phyloP scores from a whole-genome alignment of 2,113 vertebrate species.

The Nicator chloris region DNA sequence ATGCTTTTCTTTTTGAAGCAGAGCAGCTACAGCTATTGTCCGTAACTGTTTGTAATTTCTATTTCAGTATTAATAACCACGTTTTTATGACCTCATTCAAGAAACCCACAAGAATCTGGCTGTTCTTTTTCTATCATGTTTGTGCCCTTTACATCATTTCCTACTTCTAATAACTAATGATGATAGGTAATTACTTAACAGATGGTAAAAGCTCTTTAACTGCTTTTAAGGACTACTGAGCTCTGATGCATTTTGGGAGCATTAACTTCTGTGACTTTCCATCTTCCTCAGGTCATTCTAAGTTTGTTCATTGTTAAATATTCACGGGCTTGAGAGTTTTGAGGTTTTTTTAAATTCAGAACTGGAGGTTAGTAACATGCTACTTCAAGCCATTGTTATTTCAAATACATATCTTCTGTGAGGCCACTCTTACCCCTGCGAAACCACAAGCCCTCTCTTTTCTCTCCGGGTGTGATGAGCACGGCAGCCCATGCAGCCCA shows the following conservation, averaged over 20 bases:
- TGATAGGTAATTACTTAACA: constrained; percentile 52
- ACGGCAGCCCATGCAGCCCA: neutral
- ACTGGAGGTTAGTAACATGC: neutral
- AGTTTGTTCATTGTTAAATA: constrained; percentile 12
- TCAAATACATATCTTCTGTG: neutral
- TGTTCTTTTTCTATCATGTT: constrained; percentile 8
- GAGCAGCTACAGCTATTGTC: neutral
- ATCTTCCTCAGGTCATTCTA: constrained; percentile 25
- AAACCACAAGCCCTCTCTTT: neutral
- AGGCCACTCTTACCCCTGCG: neutral
- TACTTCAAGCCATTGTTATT: neutral
- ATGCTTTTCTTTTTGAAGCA: neutral
- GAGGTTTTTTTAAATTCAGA: neutral
- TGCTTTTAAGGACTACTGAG: constrained; percentile 36
- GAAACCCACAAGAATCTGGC: neutral
- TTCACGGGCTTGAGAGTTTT: neutral
- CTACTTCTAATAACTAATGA: constrained; percentile 54
- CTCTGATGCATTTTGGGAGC: constrained; percentile 6
- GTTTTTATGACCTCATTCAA: constrained; percentile 24
- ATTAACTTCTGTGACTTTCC: constrained; percentile 31
- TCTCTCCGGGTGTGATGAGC: neutral
- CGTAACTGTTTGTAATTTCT: constrained; percentile 28
- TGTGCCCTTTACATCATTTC: constrained; percentile 33
- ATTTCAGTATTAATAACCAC: constrained; percentile 21
- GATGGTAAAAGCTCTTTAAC: constrained; percentile 52